Conservation (phyloP, 2,797 vertebrate species). For the Oceanodroma leucorhoa region DNA sequence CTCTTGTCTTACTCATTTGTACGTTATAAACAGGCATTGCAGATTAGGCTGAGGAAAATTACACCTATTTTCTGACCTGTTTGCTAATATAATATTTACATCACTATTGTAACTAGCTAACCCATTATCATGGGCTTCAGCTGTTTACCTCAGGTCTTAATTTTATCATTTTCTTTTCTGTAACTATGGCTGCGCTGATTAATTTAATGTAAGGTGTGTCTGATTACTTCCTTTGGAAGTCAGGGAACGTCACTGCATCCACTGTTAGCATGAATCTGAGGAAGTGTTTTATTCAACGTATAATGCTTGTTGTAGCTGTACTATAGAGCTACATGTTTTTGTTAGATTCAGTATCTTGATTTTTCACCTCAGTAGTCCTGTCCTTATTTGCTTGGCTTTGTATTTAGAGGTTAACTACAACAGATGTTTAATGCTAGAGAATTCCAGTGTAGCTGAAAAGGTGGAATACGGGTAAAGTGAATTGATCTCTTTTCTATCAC, state of each 20-base stretch:
- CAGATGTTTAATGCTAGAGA: not conserved
- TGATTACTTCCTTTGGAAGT: conserved; percentile 8
- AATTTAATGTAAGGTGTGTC: not conserved
- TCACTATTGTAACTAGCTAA: not conserved
- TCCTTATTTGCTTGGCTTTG: not conserved
- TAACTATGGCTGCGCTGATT: not conserved
- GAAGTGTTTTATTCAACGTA: not conserved
- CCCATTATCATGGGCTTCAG: conserved; percentile 1
- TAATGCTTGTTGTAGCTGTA: not conserved
- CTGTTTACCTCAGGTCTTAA: not conserved
- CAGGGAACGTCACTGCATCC: not conserved
- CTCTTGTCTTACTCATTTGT: not conserved
- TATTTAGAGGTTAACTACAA: not conserved
- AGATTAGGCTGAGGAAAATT: not conserved
- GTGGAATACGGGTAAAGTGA: not conserved
- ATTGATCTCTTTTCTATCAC: not conserved
- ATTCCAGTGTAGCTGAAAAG: not conserved
- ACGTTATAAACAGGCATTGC: not conserved
- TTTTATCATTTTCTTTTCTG: conserved; percentile 13
- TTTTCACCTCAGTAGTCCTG: not conserved
- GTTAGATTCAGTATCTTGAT: not conserved
- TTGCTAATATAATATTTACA: not conserved
- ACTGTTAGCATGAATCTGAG: not conserved
- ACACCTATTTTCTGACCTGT: conserved; percentile 1
- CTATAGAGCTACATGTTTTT: not conserved